A percentile compares a stretch with the other conserved stretches of the same genome.
These are phyloP conservation scores for Oreochromis grahami DNA, from an alignment of 2,797 vertebrate genomes.

Conservation along the genomic window DNA sequence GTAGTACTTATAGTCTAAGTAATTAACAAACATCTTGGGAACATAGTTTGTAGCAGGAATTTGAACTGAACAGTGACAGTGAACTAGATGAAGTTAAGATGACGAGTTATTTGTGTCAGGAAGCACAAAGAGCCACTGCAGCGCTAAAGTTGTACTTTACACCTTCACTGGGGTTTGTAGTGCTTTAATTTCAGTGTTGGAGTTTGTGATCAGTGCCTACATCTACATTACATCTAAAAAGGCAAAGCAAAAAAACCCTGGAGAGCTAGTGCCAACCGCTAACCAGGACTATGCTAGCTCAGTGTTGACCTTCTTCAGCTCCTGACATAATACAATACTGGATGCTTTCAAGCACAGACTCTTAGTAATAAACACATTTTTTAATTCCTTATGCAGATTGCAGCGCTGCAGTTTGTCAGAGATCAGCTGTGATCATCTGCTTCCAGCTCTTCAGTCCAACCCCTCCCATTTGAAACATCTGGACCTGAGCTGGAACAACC, in stretches of 20 bases:
- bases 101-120: rapidly evolving
- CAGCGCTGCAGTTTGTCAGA: background rate
- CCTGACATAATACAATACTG: background rate
- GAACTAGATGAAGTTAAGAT: background rate
- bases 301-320: background rate
- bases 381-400: background rate
- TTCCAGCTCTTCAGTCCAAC: background rate
- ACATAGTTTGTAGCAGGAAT: background rate
- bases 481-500: rapidly evolving
- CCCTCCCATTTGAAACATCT: no score
- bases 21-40: background rate
- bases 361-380: rapidly evolving
- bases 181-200: no score
- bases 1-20: rapidly evolving
- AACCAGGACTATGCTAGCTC: background rate
- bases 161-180: no score
- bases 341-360: background rate
- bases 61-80: background rate
- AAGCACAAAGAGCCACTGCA: background rate
- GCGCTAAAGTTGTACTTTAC: rapidly evolving
- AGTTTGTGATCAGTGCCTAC: no score
- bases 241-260: background rate
- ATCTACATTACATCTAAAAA: background rate
- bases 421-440: rapidly evolving
- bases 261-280: rapidly evolving